Percentiles rank a stretch among this genome's conserved stretches.
Evolutionary conservation across 2,113 vertebrate genomes (phyloP).

Genomic region (Semnopithecus entellus): DNA sequence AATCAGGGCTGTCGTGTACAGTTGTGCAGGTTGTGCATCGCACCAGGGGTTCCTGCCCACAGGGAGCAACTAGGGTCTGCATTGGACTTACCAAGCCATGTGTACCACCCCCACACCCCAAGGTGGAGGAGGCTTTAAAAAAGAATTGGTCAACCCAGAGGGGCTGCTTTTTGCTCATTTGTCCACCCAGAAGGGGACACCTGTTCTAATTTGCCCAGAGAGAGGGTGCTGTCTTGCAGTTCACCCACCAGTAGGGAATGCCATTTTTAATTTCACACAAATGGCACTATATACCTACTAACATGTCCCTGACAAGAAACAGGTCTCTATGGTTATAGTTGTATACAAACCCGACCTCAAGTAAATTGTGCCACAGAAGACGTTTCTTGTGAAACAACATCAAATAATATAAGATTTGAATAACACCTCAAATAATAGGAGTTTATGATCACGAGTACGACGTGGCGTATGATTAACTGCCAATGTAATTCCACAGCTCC

Average conservation of each 20-base stretch:
- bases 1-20: background rate
- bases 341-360: background rate
- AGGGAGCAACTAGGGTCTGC: too few relatives aligned
- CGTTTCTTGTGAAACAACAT: slow-evolving; percentile 3
- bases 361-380: slow-evolving; percentile 15
- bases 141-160: background rate
- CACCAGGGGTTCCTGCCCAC: background rate
- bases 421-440: background rate
- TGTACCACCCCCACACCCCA: background rate
- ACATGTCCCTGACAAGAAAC: background rate
- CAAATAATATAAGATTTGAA: background rate
- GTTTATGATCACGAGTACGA: background rate
- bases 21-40: background rate
- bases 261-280: background rate
- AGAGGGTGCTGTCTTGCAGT: background rate
- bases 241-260: background rate
- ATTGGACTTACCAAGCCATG: background rate
- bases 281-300: background rate
- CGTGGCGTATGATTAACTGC: background rate
- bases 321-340: background rate
- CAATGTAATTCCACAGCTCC: background rate
- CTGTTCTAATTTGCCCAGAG: background rate
- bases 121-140: background rate
- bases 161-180: background rate
- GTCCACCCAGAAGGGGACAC: background rate